These are phyloP conservation scores for Agonopterix arenella DNA, from an alignment of 2,888 invertebrate species.

Conservation along the genomic window DNA sequence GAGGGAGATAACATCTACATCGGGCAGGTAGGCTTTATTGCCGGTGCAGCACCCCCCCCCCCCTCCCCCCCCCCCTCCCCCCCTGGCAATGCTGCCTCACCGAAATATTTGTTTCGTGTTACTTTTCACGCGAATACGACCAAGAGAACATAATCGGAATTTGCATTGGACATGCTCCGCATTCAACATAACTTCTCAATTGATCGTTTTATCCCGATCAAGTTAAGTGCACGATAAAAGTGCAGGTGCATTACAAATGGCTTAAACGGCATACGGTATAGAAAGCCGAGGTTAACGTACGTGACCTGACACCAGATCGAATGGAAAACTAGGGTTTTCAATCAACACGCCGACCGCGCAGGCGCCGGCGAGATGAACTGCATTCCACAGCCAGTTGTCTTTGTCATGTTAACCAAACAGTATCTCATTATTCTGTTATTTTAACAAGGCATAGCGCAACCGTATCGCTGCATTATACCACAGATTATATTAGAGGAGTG, in stretches of 20 bases:
- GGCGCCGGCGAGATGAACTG: slow-evolving; percentile 56
- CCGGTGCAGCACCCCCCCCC: slow-evolving; percentile 23
- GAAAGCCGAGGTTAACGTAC: slow-evolving; percentile 31
- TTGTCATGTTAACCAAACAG: slow-evolving; percentile 72
- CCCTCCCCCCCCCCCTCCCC: slow-evolving; percentile 11
- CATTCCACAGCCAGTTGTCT: slow-evolving; percentile 51
- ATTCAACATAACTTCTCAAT: slow-evolving; percentile 10
- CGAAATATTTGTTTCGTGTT: slow-evolving; percentile 35
- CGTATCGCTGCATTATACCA: slow-evolving; percentile 2
- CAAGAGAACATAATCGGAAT: neutral
- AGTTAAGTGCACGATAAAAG: neutral
- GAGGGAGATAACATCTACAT: slow-evolving; percentile 67
- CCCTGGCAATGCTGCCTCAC: slow-evolving; percentile 22
- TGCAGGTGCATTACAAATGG: slow-evolving; percentile 26
- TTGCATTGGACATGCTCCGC: neutral
- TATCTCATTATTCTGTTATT: slow-evolving; percentile 68
- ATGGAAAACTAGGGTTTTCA: slow-evolving; percentile 50
- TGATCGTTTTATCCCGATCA: slow-evolving; percentile 1
- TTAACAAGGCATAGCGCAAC: slow-evolving; percentile 56
- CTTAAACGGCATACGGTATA: slow-evolving; percentile 16
- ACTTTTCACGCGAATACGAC: slow-evolving; percentile 41
- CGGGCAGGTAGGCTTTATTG: slow-evolving; percentile 70
- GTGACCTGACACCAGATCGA: slow-evolving; percentile 60
- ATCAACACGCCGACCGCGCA: slow-evolving; percentile 28
- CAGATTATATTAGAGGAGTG: slow-evolving; percentile 3